Base-by-base conservation (phyloP, 2,797 vertebrate genomes). In the Carapus acus region DNA sequence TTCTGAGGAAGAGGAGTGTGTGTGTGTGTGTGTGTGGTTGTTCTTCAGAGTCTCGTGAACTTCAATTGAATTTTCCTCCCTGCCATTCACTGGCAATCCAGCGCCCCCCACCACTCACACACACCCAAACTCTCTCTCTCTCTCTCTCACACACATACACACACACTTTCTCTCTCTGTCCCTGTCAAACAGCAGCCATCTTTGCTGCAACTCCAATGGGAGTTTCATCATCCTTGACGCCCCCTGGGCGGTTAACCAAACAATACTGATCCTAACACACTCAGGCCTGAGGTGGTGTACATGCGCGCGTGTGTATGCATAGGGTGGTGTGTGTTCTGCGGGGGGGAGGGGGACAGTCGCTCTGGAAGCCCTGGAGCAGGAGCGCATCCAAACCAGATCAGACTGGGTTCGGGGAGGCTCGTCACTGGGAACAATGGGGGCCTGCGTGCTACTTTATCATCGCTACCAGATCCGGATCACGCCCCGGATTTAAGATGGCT, bases 61-160 rank as follows among this genome's bases (percentile, higher is more conserved):
- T 79, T 75, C 72, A 73, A 85, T 82, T 82, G n/a, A 57, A 62
- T 86, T 77, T 78, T n/a, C n/a, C n/a, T n/a, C n/a, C n/a, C n/a
- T n/a, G n/a, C n/a, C n/a, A n/a, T n/a, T n/a, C n/a, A n/a, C n/a
- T n/a, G 79, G 85, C 85, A 75, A 38, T 58, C 58, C 58, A 54
- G 58, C 59, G 23, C 15, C 39, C 20, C 39, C 31, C 59, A 36
- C 49, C 40, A 12, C 17, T 22, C 27, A 45, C 16, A 15, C 36
- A 14, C 17, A 11, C 33, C 34, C 12, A 41, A 22, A 27, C 24
- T 15, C 16, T 54, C 48, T 27, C 5, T 27, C n/a, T n/a, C 15
- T 37, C 20, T 37, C 31, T 61, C 34, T 47, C 40, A 12, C 17
- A 21, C 27, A 45, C 16, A 15, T 39, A 14, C 17, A 11, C 33